phyloP scores from a whole-genome alignment of 2,113 vertebrate genomes.

The Melanerpes formicivorus region DNA sequence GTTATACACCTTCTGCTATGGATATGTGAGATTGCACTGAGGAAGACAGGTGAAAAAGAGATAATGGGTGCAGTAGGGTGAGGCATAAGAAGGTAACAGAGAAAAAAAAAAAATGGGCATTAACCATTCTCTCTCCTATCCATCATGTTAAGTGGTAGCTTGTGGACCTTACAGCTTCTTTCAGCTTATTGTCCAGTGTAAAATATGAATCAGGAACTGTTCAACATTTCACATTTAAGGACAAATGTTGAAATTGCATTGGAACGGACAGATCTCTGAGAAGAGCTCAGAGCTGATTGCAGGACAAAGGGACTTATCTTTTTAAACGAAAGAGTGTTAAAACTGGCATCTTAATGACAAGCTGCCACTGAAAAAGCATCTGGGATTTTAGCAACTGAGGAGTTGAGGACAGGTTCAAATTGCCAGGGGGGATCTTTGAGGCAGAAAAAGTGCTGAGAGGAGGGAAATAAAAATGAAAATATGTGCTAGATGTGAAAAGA shows the following conservation, averaged over 20 bases:
- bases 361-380: constrained; percentile 52
- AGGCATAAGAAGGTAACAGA: not conserved
- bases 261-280: constrained; percentile 24
- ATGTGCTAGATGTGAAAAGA: not conserved
- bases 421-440: constrained; percentile 43
- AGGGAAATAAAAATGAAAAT: constrained; percentile 24
- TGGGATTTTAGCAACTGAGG: constrained; percentile 52
- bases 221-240: constrained; percentile 18
- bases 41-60: not conserved
- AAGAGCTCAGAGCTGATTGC: constrained; percentile 39
- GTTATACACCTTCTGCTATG: not conserved
- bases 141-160: not conserved
- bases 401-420: constrained; percentile 58
- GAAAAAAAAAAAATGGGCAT: not conserved
- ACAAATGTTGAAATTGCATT: not conserved
- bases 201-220: constrained; percentile 3
- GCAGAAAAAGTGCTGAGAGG: constrained; percentile 23
- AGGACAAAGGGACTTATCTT: constrained; percentile 37
- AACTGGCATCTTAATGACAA: constrained; percentile 57
- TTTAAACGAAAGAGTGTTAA: constrained; percentile 50
- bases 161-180: not conserved
- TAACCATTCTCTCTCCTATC: not conserved
- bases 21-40: not conserved
- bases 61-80: not conserved
- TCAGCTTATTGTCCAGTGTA: not conserved